Conservation (phyloP, 2,888 invertebrate species). For the Hermaeophaga mercurialis region DNA sequence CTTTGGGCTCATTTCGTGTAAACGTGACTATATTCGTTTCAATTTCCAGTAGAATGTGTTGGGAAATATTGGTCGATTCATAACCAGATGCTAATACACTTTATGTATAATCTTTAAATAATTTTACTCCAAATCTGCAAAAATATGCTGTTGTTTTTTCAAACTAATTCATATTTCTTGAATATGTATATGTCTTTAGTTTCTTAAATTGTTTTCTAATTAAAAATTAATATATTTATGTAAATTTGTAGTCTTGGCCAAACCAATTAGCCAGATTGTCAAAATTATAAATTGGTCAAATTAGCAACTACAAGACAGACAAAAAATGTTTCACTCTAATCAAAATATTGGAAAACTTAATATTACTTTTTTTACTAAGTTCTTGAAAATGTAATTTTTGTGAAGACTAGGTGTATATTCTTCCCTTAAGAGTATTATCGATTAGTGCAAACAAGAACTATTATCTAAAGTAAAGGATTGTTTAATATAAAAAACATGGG, state of each 20-base stretch:
- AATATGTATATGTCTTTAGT: too few relatives aligned
- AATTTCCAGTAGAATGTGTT: slow-evolving; percentile 39
- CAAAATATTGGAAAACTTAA: neutral
- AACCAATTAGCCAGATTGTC: too few relatives aligned
- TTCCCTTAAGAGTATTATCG: neutral
- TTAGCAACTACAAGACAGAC: neutral
- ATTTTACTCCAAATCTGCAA: too few relatives aligned
- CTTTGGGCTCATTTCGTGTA: slow-evolving; percentile 29
- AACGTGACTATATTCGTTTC: slow-evolving; percentile 26
- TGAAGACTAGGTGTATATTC: slow-evolving; percentile 1
- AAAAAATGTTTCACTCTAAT: neutral
- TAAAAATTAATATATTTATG: too few relatives aligned
- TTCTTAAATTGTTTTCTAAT: too few relatives aligned
- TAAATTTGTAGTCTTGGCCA: neutral
- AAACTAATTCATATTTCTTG: too few relatives aligned
- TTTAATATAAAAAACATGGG: neutral
- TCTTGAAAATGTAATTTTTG: neutral
- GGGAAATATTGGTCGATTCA: too few relatives aligned
- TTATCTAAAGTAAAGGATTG: slow-evolving; percentile 13
- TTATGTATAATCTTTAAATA: too few relatives aligned
- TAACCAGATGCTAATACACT: too few relatives aligned
- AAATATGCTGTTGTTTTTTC: too few relatives aligned
- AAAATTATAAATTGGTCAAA: slow-evolving; percentile 9
- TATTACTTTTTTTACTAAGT: neutral
- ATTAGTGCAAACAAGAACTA: slow-evolving; percentile 16